Evolutionary conservation across 2,797 vertebrate species (phyloP), one percentile per base, ranked within the genome.

Genomic region (Rhinichthys osculus): DNA sequence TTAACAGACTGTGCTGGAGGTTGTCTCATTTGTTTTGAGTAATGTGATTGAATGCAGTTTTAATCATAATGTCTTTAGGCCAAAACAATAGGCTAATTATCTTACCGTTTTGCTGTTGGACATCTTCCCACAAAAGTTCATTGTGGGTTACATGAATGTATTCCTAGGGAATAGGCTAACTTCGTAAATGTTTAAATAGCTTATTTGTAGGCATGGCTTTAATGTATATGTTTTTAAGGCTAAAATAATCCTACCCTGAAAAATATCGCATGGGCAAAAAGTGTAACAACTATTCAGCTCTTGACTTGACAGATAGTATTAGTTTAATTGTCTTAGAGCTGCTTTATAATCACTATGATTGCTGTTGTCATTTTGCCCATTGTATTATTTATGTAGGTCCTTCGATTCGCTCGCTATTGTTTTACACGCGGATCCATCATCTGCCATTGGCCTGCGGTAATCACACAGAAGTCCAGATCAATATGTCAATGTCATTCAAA

Each of bases 401-500:
- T 59, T 66, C 54, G 14, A 54, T 81, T 81, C 13, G 17, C 66
- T 16, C 47, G 7, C 19, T 33, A 21, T 66, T 21, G 42, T 13
- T 66, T 66, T 19, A 64, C 4, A 11, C 14, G 27, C 17, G 5
- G 40, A 66, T 21, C 27, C 30, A n/a, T n/a, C 4, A 42, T 62
- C 72, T 50, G 7, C 4, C 7, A 33, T 59, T 44, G 0, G 14
- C 38, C 52, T 72, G 52, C 23, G 57, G 50, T 54, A 40, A 54
- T 50, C 44, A n/a, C 33, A 81, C 57, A 67, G 54, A 86, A 33
- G 23, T n/a, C 30, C 67, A 73, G 33, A 83, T 87, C 86, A 87
- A 87, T 87, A 79, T 54, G 67, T 72, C 54, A 79, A 73, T 83
- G 86, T 80, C 86, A 79, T 38, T 76, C 72, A 67, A 17, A 52